phyloP scores from a whole-genome alignment of 2,888 invertebrate species.

The Drosophila incognita region DNA sequence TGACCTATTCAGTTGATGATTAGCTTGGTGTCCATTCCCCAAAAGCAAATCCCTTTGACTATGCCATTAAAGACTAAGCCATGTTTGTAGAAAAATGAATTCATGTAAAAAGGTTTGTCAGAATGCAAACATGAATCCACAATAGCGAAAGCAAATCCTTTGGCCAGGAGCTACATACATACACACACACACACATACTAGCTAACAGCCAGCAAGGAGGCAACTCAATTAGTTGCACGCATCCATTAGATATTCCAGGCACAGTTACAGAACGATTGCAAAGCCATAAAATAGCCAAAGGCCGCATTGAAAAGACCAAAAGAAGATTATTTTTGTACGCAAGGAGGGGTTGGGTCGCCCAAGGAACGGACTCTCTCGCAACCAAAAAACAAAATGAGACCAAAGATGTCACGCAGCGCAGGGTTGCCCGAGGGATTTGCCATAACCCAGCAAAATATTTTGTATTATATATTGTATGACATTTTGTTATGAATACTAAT shows the following conservation, averaged over 20 bases:
- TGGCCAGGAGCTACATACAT: constrained; percentile 8
- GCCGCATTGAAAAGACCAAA: constrained; percentile 66
- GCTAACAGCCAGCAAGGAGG: constrained; percentile 22
- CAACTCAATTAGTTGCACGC: constrained; percentile 79
- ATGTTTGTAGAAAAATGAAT: constrained; percentile 34
- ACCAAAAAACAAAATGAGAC: constrained; percentile 60
- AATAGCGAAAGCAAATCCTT: constrained; percentile 46
- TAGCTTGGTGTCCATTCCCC: neutral
- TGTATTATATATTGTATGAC: constrained; percentile 61
- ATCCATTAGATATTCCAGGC: constrained; percentile 76
- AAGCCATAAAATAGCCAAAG: constrained; percentile 78
- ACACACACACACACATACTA: neutral
- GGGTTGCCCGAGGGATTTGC: constrained; percentile 67
- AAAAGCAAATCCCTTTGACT: constrained; percentile 8
- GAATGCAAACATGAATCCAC: constrained; percentile 48
- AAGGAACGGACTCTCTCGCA: neutral
- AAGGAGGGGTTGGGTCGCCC: neutral
- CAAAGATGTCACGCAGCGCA: constrained; percentile 73
- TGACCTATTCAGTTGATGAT: constrained; percentile 10
- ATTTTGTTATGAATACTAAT: constrained; percentile 83
- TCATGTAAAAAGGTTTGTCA: constrained; percentile 53
- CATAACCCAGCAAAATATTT: constrained; percentile 52
- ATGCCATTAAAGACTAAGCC: constrained; percentile 45
- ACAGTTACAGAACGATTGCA: constrained; percentile 75
- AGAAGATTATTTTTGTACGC: constrained; percentile 43